Evolutionary conservation across 2,797 vertebrate genomes (phyloP).

Genomic region (Neopelma chrysocephalum): DNA sequence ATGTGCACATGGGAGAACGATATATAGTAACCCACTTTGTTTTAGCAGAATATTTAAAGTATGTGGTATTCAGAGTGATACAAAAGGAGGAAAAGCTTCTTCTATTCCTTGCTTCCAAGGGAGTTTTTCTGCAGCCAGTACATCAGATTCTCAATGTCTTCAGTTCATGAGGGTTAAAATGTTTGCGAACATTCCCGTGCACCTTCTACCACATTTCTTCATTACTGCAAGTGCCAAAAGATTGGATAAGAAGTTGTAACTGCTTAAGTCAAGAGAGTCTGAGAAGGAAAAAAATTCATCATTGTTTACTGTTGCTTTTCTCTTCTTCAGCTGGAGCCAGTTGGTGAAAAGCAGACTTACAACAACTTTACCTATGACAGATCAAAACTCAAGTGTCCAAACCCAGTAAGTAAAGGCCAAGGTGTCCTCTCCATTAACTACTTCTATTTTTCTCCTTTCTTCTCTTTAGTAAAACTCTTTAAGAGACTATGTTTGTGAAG

Average conservation of each 20-base stretch:
- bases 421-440: not conserved
- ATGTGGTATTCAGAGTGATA: not conserved
- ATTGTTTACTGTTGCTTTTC: not conserved
- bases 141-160: not conserved
- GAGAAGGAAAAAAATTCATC: not conserved
- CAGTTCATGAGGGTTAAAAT: not conserved
- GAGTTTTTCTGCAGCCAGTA: not conserved
- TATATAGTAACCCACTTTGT: not conserved
- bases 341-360: conserved; percentile 85
- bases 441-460: not conserved
- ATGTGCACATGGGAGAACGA: not conserved
- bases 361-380: conserved; percentile 86
- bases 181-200: not conserved
- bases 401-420: conserved; percentile 68
- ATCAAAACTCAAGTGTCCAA: conserved; percentile 86
- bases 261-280: not conserved
- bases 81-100: not conserved
- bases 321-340: conserved; percentile 85
- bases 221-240: not conserved
- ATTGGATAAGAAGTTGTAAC: not conserved
- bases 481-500: not conserved
- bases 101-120: not conserved
- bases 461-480: not conserved
- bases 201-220: not conserved
- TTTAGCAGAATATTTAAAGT: not conserved